Conservation (phyloP, 1,140 invertebrate species). For the Panagrolaimus sp. region DNA sequence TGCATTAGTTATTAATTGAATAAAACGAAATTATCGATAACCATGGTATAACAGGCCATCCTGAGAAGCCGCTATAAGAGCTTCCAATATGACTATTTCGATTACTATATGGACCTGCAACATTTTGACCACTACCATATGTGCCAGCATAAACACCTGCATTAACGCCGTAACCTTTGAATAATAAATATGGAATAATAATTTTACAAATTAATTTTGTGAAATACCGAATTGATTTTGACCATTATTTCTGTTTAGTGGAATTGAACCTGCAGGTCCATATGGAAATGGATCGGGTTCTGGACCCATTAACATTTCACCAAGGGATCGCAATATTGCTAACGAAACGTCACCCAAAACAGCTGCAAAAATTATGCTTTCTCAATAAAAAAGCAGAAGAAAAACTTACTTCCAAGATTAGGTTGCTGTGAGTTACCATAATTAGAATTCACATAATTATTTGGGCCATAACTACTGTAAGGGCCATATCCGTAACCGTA, state of each 20-base stretch:
- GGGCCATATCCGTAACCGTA: slow-evolving; percentile 7
- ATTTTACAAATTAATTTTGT: not conserved
- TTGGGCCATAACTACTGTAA: not conserved
- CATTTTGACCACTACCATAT: not conserved
- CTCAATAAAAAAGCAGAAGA: not conserved
- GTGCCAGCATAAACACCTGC: slow-evolving; percentile 4
- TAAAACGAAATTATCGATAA: not conserved
- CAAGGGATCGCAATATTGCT: not conserved
- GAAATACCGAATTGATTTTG: slow-evolving; percentile 1
- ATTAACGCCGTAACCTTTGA: slow-evolving; percentile 10
- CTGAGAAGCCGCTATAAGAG: not conserved
- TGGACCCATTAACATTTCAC: not conserved
- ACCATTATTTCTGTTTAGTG: not conserved
- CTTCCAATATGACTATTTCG: slow-evolving; percentile 2
- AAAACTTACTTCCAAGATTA: slow-evolving; percentile 3
- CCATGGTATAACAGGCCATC: slow-evolving; percentile 5
- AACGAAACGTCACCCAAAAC: not conserved
- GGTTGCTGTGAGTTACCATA: not conserved
- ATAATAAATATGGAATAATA: not conserved
- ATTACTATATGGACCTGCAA: not conserved
- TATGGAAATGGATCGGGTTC: slow-evolving; percentile 5
- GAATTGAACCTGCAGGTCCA: not conserved
- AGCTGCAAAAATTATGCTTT: not conserved
- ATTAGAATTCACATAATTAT: not conserved
- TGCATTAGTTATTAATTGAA: not conserved